Conservation (phyloP, 2,113 vertebrate species). For the Crotalus helleri region DNA sequence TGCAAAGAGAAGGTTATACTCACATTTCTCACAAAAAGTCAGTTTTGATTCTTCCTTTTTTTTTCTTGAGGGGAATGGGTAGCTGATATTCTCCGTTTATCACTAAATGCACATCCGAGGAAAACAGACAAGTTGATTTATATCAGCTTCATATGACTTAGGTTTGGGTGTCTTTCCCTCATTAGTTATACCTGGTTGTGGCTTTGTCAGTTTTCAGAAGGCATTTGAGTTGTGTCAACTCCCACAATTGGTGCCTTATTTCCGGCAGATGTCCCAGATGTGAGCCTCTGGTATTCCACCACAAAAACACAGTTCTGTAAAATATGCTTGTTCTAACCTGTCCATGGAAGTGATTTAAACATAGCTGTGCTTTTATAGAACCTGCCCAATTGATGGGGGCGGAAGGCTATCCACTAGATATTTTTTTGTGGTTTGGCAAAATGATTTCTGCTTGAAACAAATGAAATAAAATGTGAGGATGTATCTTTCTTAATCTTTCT, state of each 20-base stretch:
- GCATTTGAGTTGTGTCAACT: constrained; percentile 76
- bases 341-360: constrained; percentile 37
- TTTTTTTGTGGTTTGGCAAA: background rate
- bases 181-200: constrained; percentile 75
- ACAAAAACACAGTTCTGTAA: constrained; percentile 82
- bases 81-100: constrained; percentile 57
- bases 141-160: constrained; percentile 59
- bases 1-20: constrained; percentile 40
- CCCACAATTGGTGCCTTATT: constrained; percentile 85
- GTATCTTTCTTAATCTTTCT: background rate
- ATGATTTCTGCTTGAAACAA: accelerated
- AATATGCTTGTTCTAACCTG: constrained; percentile 50
- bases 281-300: constrained; percentile 76
- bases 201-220: constrained; percentile 72
- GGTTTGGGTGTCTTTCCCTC: constrained; percentile 23
- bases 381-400: constrained; percentile 31
- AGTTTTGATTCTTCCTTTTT: constrained; percentile 16
- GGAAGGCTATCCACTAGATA: constrained; percentile 13
- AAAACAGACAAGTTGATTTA: constrained; percentile 60
- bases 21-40: constrained; percentile 45
- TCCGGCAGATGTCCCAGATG: constrained; percentile 90
- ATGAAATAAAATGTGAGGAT: background rate
- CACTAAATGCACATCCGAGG: constrained; percentile 43
- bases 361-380: constrained; percentile 30
- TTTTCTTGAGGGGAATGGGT: constrained; percentile 45